A percentile compares a stretch with the other conserved stretches of the same genome.
These are phyloP conservation scores for Lutraria rhynchaena DNA, from an alignment of 1,140 invertebrate genomes.

Conservation along the genomic window DNA sequence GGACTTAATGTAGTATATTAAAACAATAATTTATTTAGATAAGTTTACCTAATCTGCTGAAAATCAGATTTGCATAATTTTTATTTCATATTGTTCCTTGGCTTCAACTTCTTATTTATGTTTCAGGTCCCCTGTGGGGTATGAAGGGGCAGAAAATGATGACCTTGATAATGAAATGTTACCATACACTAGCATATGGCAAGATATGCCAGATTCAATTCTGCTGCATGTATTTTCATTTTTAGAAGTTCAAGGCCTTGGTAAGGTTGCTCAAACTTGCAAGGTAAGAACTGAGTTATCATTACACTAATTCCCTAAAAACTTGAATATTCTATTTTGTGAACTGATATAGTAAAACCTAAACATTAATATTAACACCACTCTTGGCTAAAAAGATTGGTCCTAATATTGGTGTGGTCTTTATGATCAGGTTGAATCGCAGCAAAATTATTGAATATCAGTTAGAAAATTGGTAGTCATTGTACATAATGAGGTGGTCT, in stretches of 20 bases:
- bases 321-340: too few species aligned
- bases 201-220: slow-evolving; percentile 66
- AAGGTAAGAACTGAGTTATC: too few species aligned
- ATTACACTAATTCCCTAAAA: too few species aligned
- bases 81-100: neutral
- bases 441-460: too few species aligned
- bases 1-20: neutral
- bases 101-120: neutral
- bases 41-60: neutral
- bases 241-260: slow-evolving; percentile 59
- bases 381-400: too few species aligned
- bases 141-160: slow-evolving; percentile 25
- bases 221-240: slow-evolving; percentile 70
- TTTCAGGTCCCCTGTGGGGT: slow-evolving; percentile 25
- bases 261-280: slow-evolving; percentile 57
- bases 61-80: neutral
- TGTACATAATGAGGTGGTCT: too few species aligned
- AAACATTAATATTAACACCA: too few species aligned
- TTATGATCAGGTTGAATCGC: too few species aligned
- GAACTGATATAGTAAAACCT: too few species aligned
- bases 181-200: slow-evolving; percentile 59
- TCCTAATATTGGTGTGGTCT: too few species aligned
- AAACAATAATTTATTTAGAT: neutral
- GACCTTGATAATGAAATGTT: slow-evolving; percentile 49
- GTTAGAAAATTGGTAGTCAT: too few species aligned